phyloP scores from a whole-genome alignment of 2,113 vertebrate genomes.

The Alectura lathami region DNA sequence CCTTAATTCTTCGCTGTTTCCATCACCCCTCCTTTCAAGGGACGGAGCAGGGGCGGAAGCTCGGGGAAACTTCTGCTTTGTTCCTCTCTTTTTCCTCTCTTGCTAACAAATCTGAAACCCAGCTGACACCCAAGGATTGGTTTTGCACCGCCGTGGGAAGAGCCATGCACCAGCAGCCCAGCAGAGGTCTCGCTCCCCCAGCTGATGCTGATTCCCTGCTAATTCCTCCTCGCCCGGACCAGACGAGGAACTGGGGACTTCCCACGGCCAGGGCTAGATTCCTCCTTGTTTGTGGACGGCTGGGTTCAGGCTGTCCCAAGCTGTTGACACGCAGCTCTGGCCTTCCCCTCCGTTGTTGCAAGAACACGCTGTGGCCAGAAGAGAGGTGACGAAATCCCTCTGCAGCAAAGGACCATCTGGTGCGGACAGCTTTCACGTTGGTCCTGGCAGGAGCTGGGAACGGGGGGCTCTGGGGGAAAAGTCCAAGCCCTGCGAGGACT shows the following conservation, averaged over 20 bases:
- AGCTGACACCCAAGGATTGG: rapidly evolving
- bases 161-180: neutral
- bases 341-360: neutral
- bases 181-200: neutral
- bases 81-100: neutral
- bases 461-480: neutral
- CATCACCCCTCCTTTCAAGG: neutral
- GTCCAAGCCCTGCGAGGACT: neutral
- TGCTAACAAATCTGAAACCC: neutral
- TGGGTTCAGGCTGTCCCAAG: neutral
- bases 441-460: neutral
- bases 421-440: neutral
- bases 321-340: neutral
- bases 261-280: neutral
- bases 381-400: neutral
- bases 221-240: neutral
- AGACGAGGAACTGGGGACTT: neutral
- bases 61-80: neutral
- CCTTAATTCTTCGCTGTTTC: neutral
- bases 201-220: neutral
- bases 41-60: neutral
- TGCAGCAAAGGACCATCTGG: rapidly evolving
- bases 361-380: neutral
- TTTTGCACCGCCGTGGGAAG: neutral
- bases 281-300: neutral